A percentile compares a stretch with the other conserved stretches of the same genome.
Evolutionary conservation across 2,797 vertebrate genomes (phyloP).

Genomic region (Aldrovandia affinis): DNA sequence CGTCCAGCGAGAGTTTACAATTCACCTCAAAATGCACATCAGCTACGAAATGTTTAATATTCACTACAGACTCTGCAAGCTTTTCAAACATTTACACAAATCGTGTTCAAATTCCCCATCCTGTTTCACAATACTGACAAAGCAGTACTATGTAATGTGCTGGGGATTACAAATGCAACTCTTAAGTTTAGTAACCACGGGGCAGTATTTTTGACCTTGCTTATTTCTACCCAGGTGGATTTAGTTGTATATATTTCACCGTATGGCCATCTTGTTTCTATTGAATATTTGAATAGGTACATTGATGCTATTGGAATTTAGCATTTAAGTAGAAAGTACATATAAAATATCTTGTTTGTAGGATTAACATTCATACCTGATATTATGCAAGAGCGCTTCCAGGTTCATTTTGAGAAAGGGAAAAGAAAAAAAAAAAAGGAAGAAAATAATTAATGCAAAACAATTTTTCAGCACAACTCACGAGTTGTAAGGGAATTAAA

Average conservation of each 20-base stretch:
- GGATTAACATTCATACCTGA: conserved; percentile 11
- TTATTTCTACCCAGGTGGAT: neutral
- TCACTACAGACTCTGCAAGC: neutral
- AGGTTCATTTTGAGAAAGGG: neutral
- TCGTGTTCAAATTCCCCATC: neutral
- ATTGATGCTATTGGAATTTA: too few species aligned
- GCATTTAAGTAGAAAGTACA: neutral
- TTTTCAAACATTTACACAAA: neutral
- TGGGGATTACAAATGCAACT: neutral
- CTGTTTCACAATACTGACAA: neutral
- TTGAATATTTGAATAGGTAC: neutral
- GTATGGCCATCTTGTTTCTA: neutral
- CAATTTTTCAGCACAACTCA: neutral
- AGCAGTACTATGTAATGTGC: neutral
- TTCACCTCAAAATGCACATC: neutral
- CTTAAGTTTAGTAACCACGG: neutral
- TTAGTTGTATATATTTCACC: neutral
- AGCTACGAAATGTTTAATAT: neutral
- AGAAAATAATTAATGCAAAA: conserved; percentile 18
- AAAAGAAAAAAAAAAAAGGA: neutral
- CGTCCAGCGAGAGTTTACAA: neutral
- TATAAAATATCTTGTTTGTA: neutral
- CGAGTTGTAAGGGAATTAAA: conserved; percentile 33
- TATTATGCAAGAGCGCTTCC: neutral
- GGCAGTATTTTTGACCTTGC: neutral